These are phyloP conservation scores for Acipenser transmontanus DNA, from an alignment of 2,797 vertebrate species.

Conservation along the genomic window DNA sequence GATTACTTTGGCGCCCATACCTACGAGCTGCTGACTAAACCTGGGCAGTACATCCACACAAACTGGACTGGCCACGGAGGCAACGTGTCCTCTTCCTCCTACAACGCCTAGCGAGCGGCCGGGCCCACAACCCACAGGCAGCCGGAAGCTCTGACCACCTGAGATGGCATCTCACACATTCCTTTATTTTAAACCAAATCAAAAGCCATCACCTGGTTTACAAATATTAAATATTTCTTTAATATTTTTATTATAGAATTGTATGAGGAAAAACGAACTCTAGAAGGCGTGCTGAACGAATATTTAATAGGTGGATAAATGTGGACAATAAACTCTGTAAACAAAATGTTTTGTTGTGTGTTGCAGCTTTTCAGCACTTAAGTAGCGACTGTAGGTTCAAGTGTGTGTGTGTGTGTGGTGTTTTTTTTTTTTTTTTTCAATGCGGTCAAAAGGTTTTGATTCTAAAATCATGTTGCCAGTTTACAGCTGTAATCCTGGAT, in stretches of 20 bases:
- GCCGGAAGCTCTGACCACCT: background rate
- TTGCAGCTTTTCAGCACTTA: background rate
- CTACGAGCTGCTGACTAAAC: slow-evolving; percentile 79
- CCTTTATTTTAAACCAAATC: slow-evolving; percentile 24
- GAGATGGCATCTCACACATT: slow-evolving; percentile 37
- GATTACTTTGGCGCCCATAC: slow-evolving; percentile 97
- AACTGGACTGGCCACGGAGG: slow-evolving; percentile 95
- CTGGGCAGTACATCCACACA: slow-evolving; percentile 80
- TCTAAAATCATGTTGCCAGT: slow-evolving; percentile 29
- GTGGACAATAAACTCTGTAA: slow-evolving; percentile 23
- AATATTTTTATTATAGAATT: slow-evolving; percentile 12
- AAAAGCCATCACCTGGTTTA: too few relatives aligned
- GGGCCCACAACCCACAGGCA: background rate
- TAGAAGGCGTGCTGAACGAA: background rate
- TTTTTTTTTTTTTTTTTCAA: slow-evolving; percentile 14
- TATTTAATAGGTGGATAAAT: slow-evolving; percentile 34
- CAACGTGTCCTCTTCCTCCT: slow-evolving; percentile 84
- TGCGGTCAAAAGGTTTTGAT: background rate
- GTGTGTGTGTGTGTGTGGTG: slow-evolving; percentile 17
- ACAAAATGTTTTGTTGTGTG: background rate
- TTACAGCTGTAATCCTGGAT: slow-evolving; percentile 50
- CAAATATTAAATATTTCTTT: too few relatives aligned
- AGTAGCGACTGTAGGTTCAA: background rate
- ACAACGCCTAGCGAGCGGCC: slow-evolving; percentile 67
- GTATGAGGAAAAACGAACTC: slow-evolving; percentile 13